A percentile compares a stretch with the other conserved stretches of the same genome.
These are phyloP conservation scores for Todus mexicanus DNA, from an alignment of 2,797 vertebrate genomes.

Conservation along the genomic window DNA sequence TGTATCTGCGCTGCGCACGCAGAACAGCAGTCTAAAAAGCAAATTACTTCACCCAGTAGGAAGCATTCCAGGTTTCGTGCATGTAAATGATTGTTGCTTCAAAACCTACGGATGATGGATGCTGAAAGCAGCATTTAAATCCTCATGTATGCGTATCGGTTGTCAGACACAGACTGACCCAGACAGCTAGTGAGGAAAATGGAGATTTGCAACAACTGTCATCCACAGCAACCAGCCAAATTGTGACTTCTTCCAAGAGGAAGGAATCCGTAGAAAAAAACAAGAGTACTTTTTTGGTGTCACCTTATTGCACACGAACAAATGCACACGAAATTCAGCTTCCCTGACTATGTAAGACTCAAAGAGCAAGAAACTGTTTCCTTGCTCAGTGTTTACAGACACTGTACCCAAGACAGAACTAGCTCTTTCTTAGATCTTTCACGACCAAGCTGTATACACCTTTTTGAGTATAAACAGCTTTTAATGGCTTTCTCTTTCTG, in stretches of 20 bases:
- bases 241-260: neutral
- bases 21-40: neutral
- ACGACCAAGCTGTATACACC: accelerated
- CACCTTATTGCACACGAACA: neutral
- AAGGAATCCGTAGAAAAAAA: neutral
- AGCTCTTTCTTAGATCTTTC: neutral
- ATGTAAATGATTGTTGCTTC: neutral
- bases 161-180: neutral
- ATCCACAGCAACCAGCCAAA: neutral
- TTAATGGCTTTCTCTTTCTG: neutral
- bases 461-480: neutral
- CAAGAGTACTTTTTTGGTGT: neutral
- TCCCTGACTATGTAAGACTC: neutral
- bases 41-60: neutral
- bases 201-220: neutral
- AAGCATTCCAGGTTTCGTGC: neutral
- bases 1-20: accelerated
- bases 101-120: neutral
- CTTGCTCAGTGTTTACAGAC: neutral
- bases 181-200: neutral
- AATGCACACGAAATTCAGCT: neutral
- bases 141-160: neutral
- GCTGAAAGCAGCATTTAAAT: neutral
- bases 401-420: neutral
- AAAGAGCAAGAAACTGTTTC: neutral